Evolutionary conservation across 2,113 vertebrate genomes (phyloP), one percentile per base, ranked within the genome.

Genomic region (Perca schrenkii): DNA sequence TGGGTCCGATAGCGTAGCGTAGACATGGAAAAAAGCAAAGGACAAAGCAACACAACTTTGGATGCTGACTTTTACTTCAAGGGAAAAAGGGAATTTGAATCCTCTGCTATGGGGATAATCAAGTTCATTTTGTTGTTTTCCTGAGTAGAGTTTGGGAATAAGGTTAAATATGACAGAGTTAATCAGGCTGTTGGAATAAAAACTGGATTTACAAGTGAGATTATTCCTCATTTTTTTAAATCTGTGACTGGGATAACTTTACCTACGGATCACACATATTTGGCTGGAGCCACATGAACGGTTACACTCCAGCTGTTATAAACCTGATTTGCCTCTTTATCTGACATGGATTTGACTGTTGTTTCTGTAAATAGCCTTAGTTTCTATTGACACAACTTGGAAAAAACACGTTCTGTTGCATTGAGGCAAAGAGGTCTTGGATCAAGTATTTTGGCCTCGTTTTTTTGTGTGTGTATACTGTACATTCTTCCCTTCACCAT

Each of bases 401-500:
- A 82, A 71, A 75, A 49, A 87, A 89, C 77, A 62, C 22, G 83
- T 87, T 90, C n/a, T 80, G 43, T 86, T 86, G 75, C 75, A 60
- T 21, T 14, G 54, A 84, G 84, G 69, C 75, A 53, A 57, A 71
- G 4, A 83, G 62, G 34, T 54, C 43, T 79, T 67, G 63, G 66
- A 58, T 77, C 28, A 16, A 46, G 66, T 62, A n/a, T 83, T 86
- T 71, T 70, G 77, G 46, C 62, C 0, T 76, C 40, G 62, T 73
- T 60, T 62, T 74, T 83, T 16, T 25, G n/a, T 81, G 49, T 64
- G 34, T 77, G 53, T 79, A 53, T 52, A 43, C 40, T 43, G 40
- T 43, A 43, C 40, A 8, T 84, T 66, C 49, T 31, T 70, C 43
- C 58, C 60, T 54, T 90, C 82, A 89, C 83, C 83, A 97, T 98